Percentiles rank a stretch among this genome's conserved stretches.
These are phyloP conservation scores for Cyanistes caeruleus DNA, from an alignment of 2,113 vertebrate species.

Conservation along the genomic window DNA sequence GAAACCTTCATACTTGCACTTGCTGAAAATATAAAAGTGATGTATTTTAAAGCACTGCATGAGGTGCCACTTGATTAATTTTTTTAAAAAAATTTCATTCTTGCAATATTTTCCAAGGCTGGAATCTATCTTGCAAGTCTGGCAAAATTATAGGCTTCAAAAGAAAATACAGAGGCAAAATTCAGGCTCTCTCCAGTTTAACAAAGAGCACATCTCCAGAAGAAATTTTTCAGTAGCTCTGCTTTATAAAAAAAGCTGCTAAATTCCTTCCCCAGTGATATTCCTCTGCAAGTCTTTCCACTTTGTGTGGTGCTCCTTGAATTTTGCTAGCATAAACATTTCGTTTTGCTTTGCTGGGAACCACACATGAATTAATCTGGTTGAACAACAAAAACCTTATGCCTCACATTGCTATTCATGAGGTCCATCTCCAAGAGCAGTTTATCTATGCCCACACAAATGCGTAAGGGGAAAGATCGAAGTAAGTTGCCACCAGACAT, in stretches of 20 bases:
- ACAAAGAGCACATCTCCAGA: background rate
- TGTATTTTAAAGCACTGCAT: background rate
- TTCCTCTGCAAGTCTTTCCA: background rate
- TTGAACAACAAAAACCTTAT: background rate
- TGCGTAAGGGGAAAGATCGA: background rate
- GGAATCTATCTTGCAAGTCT: background rate
- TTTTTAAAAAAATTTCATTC: background rate
- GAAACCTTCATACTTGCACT: background rate
- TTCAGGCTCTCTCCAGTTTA: background rate
- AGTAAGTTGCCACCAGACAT: background rate
- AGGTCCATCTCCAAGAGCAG: background rate
- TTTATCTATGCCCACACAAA: background rate
- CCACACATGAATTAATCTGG: background rate
- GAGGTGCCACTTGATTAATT: background rate
- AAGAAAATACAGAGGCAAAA: background rate
- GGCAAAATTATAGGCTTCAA: background rate
- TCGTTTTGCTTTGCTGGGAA: background rate
- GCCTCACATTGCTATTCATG: background rate
- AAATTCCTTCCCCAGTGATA: background rate
- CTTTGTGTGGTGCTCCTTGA: background rate
- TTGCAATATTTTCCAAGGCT: background rate
- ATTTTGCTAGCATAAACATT: background rate
- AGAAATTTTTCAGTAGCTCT: background rate
- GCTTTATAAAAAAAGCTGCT: background rate
- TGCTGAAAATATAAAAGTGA: background rate